Evolutionary conservation across 2,888 invertebrate species (phyloP).

Genomic region (Anthoptus insignis): DNA sequence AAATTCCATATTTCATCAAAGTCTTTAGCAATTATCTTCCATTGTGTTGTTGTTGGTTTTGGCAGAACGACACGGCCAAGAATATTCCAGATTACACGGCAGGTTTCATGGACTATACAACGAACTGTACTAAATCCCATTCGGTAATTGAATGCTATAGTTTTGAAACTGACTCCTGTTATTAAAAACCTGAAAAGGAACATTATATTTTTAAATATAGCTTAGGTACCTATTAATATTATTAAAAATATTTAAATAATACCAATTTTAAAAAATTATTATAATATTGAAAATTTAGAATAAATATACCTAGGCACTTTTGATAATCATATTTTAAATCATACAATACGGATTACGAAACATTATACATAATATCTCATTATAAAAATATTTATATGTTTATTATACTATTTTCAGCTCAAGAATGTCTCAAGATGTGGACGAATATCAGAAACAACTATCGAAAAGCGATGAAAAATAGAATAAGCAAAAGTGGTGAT

Average conservation of each 20-base stretch:
- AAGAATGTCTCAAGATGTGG: too few relatives aligned
- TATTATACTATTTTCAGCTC: too few relatives aligned
- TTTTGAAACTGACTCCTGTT: conserved; percentile 46
- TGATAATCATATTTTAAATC: conserved; percentile 10
- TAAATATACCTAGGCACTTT: conserved; percentile 10
- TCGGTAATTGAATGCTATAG: conserved; percentile 45
- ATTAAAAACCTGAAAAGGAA: conserved; percentile 44
- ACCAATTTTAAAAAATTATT: conserved; percentile 39
- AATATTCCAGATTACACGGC: conserved; percentile 32
- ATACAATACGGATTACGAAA: too few relatives aligned
- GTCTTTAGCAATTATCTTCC: conserved; percentile 39
- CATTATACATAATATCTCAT: too few relatives aligned
- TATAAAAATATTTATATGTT: too few relatives aligned
- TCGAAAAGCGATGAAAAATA: too few relatives aligned
- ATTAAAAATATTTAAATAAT: conserved; percentile 41
- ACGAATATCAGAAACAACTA: too few relatives aligned
- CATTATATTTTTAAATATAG: conserved; percentile 46
- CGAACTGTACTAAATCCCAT: conserved; percentile 48
- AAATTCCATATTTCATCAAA: conserved; percentile 29
- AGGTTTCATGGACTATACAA: conserved; percentile 38
- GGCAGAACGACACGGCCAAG: conserved; percentile 35
- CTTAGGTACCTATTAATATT: conserved; percentile 44
- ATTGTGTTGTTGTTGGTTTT: conserved; percentile 40
- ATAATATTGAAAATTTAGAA: conserved; percentile 8
- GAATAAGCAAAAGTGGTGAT: too few relatives aligned